Percentiles rank a stretch among this genome's conserved stretches.
Conservation (phyloP, 1,140 invertebrate genomes). For the Myzus persicae region DNA sequence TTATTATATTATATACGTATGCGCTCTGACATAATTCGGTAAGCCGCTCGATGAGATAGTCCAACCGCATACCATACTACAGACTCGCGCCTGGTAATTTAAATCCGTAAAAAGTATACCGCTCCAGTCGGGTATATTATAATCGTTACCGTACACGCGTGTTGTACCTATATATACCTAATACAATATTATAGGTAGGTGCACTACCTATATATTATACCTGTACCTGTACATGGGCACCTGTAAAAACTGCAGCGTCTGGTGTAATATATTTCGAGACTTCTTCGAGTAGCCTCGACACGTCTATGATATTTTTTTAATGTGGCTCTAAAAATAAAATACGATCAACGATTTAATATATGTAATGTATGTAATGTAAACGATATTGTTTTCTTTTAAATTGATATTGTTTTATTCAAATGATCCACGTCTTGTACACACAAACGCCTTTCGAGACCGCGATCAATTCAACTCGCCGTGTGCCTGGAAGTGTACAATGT, state of each 20-base stretch:
- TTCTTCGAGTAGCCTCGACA: neutral
- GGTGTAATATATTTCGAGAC: neutral
- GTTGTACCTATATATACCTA: neutral
- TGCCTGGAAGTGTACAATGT: neutral
- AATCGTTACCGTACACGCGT: neutral
- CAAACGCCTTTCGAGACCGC: neutral
- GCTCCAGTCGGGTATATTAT: neutral
- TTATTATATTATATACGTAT: neutral
- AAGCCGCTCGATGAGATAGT: neutral
- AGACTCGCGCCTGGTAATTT: neutral
- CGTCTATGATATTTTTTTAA: neutral
- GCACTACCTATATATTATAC: neutral
- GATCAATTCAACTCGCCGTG: neutral
- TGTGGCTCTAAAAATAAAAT: neutral
- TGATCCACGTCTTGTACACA: neutral
- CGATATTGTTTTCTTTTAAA: neutral
- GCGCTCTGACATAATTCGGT: neutral
- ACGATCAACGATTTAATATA: neutral
- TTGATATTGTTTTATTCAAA: conserved; percentile 38
- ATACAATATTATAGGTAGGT: too few species aligned
- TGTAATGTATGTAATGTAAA: neutral
- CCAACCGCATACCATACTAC: neutral
- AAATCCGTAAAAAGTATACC: neutral
- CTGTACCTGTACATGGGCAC: neutral
- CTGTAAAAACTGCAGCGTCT: neutral